Evolutionary conservation across 2,113 vertebrate genomes (phyloP).

Genomic region (Gracilinanus agilis): DNA sequence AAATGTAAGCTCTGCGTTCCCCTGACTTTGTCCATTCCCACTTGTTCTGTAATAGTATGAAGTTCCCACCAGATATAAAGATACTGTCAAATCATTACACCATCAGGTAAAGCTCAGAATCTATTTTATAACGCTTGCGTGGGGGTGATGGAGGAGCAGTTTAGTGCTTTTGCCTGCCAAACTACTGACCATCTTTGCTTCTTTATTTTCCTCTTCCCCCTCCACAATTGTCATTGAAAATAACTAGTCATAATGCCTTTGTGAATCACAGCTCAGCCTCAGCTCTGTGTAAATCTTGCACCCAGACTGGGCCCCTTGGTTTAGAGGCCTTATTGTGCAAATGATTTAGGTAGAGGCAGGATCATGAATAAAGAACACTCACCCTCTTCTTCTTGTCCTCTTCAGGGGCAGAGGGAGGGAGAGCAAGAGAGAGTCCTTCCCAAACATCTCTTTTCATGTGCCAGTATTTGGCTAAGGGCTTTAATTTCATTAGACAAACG

Average conservation of each 20-base stretch:
- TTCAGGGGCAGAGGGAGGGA: conserved; percentile 71
- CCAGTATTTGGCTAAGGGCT: conserved; percentile 89
- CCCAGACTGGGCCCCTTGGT: conserved; percentile 75
- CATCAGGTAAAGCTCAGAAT: conserved; percentile 55
- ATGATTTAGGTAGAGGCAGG: conserved; percentile 79
- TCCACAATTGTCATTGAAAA: conserved; percentile 80
- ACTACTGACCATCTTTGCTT: conserved; percentile 64
- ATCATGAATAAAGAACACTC: conserved; percentile 83
- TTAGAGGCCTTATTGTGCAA: conserved; percentile 76
- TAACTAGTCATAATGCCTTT: conserved; percentile 77
- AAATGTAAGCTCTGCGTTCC: not conserved
- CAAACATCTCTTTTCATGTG: conserved; percentile 87
- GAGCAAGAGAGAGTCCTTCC: conserved; percentile 82
- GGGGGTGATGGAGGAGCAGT: conserved; percentile 9
- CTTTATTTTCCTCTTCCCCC: conserved; percentile 67
- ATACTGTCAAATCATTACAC: conserved; percentile 42
- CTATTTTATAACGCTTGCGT: conserved; percentile 26
- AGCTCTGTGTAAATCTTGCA: conserved; percentile 80
- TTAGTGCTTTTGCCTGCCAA: conserved; percentile 60
- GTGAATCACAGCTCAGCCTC: conserved; percentile 71
- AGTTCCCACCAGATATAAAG: conserved; percentile 26
- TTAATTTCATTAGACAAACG: conserved; percentile 90
- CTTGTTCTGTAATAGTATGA: conserved; percentile 32
- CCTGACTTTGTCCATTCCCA: not conserved
- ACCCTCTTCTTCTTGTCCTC: conserved; percentile 76